These are phyloP conservation scores for Willisornis vidua DNA, from an alignment of 2,113 vertebrate species.

Conservation along the genomic window DNA sequence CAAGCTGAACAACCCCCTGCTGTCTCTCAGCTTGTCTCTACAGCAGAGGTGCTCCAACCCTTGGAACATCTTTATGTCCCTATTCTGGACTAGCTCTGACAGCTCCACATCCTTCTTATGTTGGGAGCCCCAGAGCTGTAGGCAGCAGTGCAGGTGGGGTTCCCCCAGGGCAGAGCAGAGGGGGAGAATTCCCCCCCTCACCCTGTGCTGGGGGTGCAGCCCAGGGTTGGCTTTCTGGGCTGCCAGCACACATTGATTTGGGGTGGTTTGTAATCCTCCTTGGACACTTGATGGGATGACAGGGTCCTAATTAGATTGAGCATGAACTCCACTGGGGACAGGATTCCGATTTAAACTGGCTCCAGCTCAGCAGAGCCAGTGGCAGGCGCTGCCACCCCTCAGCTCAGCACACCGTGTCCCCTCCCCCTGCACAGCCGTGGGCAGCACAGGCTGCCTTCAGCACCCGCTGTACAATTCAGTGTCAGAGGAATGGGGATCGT, in stretches of 20 bases:
- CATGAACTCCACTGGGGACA: not conserved
- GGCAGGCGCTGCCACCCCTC: not conserved
- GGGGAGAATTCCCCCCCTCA: accelerated
- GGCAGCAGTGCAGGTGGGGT: not conserved
- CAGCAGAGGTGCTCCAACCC: not conserved
- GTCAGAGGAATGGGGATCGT: accelerated
- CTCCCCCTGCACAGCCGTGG: accelerated
- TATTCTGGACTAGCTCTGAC: not conserved
- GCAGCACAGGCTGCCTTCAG: not conserved
- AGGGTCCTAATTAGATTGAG: not conserved
- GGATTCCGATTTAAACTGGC: not conserved
- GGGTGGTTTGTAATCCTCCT: not conserved
- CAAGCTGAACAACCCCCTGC: not conserved
- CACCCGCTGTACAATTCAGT: accelerated
- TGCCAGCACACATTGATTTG: not conserved
- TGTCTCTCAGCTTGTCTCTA: not conserved
- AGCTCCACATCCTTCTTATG: not conserved
- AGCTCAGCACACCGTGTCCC: not conserved
- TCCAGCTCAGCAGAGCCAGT: not conserved
- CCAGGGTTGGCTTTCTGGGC: not conserved
- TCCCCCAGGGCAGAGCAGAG: not conserved
- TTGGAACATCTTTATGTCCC: too few relatives aligned
- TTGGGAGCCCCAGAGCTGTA: not conserved
- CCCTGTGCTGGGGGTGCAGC: not conserved
- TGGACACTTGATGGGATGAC: not conserved